Conservation (phyloP, 2,113 vertebrate genomes). For the Tretioscincus oriximinensis region DNA sequence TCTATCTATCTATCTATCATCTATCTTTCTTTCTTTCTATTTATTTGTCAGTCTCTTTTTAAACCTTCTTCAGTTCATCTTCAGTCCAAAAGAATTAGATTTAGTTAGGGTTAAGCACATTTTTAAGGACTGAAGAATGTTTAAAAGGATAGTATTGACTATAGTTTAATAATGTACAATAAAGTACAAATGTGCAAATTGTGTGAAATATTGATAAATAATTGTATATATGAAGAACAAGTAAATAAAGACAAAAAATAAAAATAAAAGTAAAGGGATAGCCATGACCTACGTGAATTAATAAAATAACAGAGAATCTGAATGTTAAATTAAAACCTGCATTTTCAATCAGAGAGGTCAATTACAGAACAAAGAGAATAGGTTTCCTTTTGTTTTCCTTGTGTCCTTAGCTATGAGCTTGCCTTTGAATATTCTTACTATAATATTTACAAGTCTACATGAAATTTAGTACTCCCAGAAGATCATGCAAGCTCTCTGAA, state of each 20-base stretch:
- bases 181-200: no score
- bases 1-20: no score
- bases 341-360: background rate
- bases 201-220: no score
- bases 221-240: no score
- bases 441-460: slow-evolving; percentile 12
- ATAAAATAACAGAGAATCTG: background rate
- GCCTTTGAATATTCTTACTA: background rate
- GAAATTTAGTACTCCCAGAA: background rate
- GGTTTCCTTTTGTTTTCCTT: background rate
- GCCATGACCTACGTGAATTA: background rate
- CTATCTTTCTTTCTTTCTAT: no score
- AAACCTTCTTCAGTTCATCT: background rate
- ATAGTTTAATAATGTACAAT: no score
- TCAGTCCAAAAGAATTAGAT: background rate
- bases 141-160: no score
- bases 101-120: no score
- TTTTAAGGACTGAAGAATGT: no score
- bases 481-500: background rate
- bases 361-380: background rate
- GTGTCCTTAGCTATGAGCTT: background rate
- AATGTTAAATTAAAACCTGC: background rate
- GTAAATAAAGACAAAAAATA: no score
- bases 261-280: no score
- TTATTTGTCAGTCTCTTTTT: no score